These are phyloP conservation scores for Trigoniulus corallinus DNA, from an alignment of 1,140 invertebrate genomes.

Conservation along the genomic window DNA sequence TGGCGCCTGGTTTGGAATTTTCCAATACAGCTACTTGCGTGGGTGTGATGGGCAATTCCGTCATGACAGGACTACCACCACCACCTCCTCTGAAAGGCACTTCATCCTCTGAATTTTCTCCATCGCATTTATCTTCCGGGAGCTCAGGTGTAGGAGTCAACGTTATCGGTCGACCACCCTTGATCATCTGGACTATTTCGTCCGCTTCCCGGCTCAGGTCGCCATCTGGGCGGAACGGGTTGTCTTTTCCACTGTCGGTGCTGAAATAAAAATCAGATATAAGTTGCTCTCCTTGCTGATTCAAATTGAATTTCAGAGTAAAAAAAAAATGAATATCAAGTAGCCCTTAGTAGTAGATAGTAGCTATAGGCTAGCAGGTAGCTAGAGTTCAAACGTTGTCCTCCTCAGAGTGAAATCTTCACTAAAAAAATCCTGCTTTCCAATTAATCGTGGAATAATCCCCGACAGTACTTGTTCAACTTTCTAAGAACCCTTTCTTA, in stretches of 20 bases:
- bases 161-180: conserved; percentile 66
- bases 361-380: no score
- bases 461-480: no score
- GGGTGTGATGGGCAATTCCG: conserved; percentile 5
- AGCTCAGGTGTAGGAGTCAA: conserved; percentile 20
- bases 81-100: not conserved
- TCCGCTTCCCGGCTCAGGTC: conserved; percentile 87
- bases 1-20: conserved; percentile 12
- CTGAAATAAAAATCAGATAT: no score
- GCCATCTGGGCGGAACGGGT: conserved; percentile 89
- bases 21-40: not conserved
- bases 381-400: no score
- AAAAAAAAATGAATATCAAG: no score
- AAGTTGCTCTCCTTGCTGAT: no score
- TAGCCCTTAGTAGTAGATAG: no score
- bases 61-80: not conserved
- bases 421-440: no score
- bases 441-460: no score
- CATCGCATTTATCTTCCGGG: conserved; percentile 21
- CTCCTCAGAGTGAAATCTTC: no score
- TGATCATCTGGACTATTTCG: conserved; percentile 85
- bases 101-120: conserved; percentile 14
- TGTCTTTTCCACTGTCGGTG: conserved; percentile 87
- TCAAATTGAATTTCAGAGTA: no score
- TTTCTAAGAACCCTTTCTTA: no score